Percentiles rank a stretch among this genome's conserved stretches.
Conservation (phyloP, 2,888 invertebrate genomes). For the Chromoteleia sp. region DNA sequence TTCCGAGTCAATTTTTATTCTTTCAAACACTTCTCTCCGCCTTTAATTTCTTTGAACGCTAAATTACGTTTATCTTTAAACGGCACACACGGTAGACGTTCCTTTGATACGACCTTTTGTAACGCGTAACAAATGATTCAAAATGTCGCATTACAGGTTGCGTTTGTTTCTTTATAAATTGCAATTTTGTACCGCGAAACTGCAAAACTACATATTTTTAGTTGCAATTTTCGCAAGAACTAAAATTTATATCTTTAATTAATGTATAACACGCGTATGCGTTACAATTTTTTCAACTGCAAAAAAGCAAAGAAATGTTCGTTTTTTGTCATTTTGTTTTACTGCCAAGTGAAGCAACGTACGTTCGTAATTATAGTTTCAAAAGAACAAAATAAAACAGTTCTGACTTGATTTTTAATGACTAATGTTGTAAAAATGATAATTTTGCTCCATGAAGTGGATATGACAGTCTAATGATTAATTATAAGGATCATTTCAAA, state of each 20-base stretch:
- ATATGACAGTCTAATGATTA: background rate
- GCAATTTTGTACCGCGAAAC: too few relatives aligned
- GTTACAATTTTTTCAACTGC: background rate
- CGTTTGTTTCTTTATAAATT: too few relatives aligned
- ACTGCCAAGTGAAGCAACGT: conserved; percentile 23
- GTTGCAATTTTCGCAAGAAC: background rate
- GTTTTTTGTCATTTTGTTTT: conserved; percentile 13
- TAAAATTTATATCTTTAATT: background rate
- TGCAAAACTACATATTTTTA: too few relatives aligned
- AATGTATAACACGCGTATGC: background rate
- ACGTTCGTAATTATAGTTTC: conserved; percentile 18
- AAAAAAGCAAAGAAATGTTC: conserved; percentile 8
- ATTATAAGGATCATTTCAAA: background rate
- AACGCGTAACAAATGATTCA: too few relatives aligned
- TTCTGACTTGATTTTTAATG: conserved; percentile 11
- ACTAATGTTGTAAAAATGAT: conserved; percentile 22
- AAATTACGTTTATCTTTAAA: too few relatives aligned
- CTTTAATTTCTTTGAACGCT: background rate
- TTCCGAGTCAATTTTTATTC: background rate
- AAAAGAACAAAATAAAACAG: conserved; percentile 10
- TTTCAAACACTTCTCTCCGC: background rate
- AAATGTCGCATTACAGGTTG: too few relatives aligned
- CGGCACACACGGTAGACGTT: too few relatives aligned
- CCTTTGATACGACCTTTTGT: too few relatives aligned
- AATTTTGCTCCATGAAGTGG: background rate